Percentiles rank a stretch among this genome's conserved stretches.
Evolutionary conservation across 2,113 vertebrate genomes (phyloP).

Genomic region (Cololabis saira): DNA sequence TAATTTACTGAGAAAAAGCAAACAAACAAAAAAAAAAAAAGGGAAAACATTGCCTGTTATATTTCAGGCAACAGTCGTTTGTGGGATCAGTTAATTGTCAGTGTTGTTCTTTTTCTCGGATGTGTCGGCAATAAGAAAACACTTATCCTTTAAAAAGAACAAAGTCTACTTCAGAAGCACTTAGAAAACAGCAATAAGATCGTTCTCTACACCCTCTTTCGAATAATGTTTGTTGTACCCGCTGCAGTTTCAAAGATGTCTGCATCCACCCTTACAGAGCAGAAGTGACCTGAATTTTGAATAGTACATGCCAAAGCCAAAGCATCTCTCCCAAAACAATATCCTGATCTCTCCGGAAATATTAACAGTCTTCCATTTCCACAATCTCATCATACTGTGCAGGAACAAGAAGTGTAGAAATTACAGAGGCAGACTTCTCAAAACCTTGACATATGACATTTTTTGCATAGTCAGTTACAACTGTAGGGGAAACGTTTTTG

Average conservation of each 20-base stretch:
- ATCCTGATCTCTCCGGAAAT: constrained; percentile 5
- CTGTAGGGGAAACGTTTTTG: constrained; percentile 10
- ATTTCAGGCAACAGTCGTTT: constrained; percentile 5
- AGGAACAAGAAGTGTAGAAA: constrained; percentile 11
- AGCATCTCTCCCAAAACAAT: background rate
- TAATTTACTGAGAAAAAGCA: constrained; percentile 2
- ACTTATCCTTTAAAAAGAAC: constrained; percentile 5
- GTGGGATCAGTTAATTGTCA: background rate
- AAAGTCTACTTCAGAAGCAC: background rate
- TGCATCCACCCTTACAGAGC: background rate
- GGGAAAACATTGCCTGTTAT: background rate
- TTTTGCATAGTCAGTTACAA: constrained; percentile 21
- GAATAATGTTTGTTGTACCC: constrained; percentile 15
- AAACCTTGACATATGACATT: constrained; percentile 37
- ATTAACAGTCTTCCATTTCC: background rate
- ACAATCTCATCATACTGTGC: background rate
- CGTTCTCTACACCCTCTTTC: constrained; percentile 1
- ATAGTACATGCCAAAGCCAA: background rate
- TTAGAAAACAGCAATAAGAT: constrained; percentile 4
- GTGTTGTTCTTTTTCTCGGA: constrained; percentile 2
- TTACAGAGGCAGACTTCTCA: constrained; percentile 28
- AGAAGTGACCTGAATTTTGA: background rate
- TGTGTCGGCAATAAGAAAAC: constrained; percentile 2
- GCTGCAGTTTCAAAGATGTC: constrained; percentile 16
- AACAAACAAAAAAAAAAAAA: too few relatives aligned